Base-by-base conservation (phyloP, 2,797 vertebrate genomes). In the Pempheris klunzingeri region DNA sequence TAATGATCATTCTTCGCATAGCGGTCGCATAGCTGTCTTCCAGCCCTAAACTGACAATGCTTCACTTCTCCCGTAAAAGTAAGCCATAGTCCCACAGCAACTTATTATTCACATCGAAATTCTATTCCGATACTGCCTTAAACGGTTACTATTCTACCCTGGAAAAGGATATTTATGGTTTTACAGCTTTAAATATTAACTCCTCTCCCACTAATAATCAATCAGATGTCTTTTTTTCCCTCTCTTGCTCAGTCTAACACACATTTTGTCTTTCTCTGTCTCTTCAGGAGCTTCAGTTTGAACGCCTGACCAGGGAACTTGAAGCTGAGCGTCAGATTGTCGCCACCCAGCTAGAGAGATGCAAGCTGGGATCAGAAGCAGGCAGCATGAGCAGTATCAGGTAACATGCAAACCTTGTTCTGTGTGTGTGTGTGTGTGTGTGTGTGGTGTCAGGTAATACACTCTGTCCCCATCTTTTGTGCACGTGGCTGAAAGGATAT, bases 351-450 rank as follows among this genome's bases (percentile, higher is more conserved):
- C 94, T 99, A 93, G 98, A 99, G 96, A 94, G 97, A 97, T 99
- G 98, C 96, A 99, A 99, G 90, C 96, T 99, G 85, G 98, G 97
- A 90, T 98, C 98, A 52, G 97, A 99, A 86, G 96, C 97, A 1
- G 97, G 97, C 92, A 99, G 97, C 95, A 97, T 99, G 97, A 99
- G 97, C 96, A 99, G 97, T 94, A 97, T 99, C 94, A 99, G 98
- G 98, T 99, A 92, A 46, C 4, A 64, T 44, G 54, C 41, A 50
- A 32, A 55, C 52, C 24, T 5, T 22, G 5, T 59, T 54, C 26
- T 58, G 26, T 24, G 13, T 36, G 11, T 24, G 13, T 34, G 24
- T 34, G 36, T 44, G 34, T 63, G 24, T n/a, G 3, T 20, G 7
- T 22, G 14, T 20, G 1, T 10, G 38, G 11, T 30, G 58, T 63